Evolutionary conservation across 2,888 invertebrate species (phyloP).

Genomic region (Drosophila eohydei): DNA sequence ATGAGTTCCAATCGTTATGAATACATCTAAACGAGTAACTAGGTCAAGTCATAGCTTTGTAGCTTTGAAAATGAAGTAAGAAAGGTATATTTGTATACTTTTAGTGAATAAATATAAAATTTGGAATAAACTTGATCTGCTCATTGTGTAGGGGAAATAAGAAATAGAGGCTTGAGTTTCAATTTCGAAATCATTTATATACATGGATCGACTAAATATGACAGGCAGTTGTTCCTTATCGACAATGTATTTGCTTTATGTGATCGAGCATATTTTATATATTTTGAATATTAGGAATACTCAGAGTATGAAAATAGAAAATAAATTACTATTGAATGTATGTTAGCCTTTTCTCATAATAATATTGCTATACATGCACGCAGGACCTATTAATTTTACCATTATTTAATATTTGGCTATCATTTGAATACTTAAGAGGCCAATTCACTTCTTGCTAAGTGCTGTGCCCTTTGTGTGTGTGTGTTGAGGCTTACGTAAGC

Average conservation of each 20-base stretch:
- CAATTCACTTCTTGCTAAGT: neutral
- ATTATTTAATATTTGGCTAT: neutral
- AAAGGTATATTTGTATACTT: neutral
- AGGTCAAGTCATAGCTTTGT: neutral
- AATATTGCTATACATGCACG: neutral
- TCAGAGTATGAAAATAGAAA: neutral
- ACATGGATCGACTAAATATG: no score
- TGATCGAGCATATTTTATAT: neutral
- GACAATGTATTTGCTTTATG: neutral
- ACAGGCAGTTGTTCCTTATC: no score
- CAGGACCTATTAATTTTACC: no score
- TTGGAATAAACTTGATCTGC: no score
- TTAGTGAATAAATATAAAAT: neutral
- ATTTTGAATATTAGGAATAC: neutral
- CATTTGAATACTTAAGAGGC: neutral
- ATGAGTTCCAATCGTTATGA: neutral
- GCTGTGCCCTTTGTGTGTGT: neutral
- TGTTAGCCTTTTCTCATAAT: neutral
- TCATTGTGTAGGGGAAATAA: no score
- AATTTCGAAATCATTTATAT: no score
- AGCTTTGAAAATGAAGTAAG: neutral
- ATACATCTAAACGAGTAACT: neutral
- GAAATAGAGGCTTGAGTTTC: no score
- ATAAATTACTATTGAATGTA: neutral
- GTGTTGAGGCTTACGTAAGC: slow-evolving; percentile 1